These are phyloP conservation scores for Proisotoma minuta DNA, from an alignment of 2,888 invertebrate species.

Conservation along the genomic window DNA sequence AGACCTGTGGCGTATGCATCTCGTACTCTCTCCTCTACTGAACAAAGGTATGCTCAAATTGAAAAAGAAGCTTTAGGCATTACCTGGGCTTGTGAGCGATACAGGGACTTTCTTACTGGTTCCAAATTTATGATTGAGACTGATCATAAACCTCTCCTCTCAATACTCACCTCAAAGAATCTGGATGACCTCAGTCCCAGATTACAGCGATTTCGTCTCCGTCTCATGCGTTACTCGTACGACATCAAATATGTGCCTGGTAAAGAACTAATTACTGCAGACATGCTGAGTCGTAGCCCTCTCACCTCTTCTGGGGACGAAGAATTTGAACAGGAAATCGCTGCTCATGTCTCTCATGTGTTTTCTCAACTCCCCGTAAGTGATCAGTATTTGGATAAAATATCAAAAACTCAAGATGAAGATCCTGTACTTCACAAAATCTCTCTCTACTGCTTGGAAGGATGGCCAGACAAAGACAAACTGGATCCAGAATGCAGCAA, in stretches of 20 bases:
- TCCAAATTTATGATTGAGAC: constrained; percentile 48
- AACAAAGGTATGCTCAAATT: constrained; percentile 50
- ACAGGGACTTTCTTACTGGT: constrained; percentile 49
- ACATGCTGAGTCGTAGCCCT: constrained; percentile 36
- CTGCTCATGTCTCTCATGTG: constrained; percentile 10
- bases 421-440: constrained; percentile 15
- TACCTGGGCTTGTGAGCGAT: constrained; percentile 49
- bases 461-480: constrained; percentile 29
- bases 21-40: constrained; percentile 48
- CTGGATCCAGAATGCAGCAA: not conserved
- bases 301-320: not conserved
- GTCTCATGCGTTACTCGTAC: constrained; percentile 42
- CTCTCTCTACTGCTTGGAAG: constrained; percentile 13
- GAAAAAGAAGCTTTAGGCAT: constrained; percentile 50
- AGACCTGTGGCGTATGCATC: constrained; percentile 50
- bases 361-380: constrained; percentile 12
- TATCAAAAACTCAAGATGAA: constrained; percentile 12
- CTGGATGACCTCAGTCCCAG: constrained; percentile 49
- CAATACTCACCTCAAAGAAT: constrained; percentile 49
- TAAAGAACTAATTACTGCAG: constrained; percentile 41
- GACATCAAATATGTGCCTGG: constrained; percentile 40
- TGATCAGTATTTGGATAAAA: constrained; percentile 17
- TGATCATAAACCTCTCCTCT: constrained; percentile 50
- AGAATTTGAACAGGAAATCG: constrained; percentile 17
- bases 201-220: constrained; percentile 50